Evolutionary conservation across 2,888 invertebrate genomes (phyloP), one percentile per base, ranked within the genome.

Genomic region (Thecocarcelia acutangulata): DNA sequence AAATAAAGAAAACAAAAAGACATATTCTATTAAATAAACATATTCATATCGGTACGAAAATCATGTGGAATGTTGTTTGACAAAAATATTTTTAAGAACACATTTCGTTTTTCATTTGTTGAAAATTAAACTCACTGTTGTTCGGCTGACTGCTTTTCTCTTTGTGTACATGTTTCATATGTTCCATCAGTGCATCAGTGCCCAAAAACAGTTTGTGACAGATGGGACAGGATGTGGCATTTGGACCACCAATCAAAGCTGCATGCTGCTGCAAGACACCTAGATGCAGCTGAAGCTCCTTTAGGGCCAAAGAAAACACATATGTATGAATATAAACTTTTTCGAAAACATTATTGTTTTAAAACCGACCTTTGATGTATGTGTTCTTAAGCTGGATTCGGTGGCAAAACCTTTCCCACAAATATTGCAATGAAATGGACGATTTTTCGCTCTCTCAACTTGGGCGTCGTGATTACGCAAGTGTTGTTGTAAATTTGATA

Each of bases 331-430:
- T 5, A 11, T 21, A 1, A 4, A 24, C 2, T 1, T 24, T 33
- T 13, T 33, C 3, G 8, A 19, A 33, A 15, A 15, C 28, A 11
- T 21, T 6, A 48, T 33, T 19, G n/a, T 15, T 11, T 46, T 63
- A 6, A 19, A 50, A 94, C 95, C 94, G 93, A 98, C 98, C 97
- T 98, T 98, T 91, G 97, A 96, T 87, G 97, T 97, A 91, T 98
- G 98, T 82, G 98, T 97, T 91, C 98, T 93, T 86, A 98, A 93
- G 90, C 97, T 97, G 91, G 97, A 97, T 90, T 98, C 98, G 56
- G 98, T 98, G 80, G 98, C 98, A 90, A 98, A 98, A 54, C 98
- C 97, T 90, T 98, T 97, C 75, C 98, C 97, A 91, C 98, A 98
- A 87, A 98, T 97, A 90, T 96, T 97, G 92, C 98, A 98, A 90